Base-by-base conservation (phyloP, 2,888 invertebrate species). In the Lycaena phlaeas region DNA sequence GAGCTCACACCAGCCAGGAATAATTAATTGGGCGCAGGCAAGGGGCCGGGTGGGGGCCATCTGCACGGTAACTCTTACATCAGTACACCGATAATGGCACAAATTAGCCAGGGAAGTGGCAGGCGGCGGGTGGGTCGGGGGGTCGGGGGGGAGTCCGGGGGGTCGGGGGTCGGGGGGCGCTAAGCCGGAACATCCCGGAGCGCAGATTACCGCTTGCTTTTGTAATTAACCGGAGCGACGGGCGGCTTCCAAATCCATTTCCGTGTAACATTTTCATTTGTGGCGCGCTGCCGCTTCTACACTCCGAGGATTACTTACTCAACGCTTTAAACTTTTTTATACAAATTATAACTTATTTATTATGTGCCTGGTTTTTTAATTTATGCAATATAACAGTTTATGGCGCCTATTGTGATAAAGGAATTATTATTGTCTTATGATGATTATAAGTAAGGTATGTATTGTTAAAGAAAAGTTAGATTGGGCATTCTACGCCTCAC, bases 201-300 rank as follows among this genome's bases (percentile, higher is more conserved):
- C 81, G 84, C 82, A 82, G 84, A 82, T 82, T 82, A 82, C 84
- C 82, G 84, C 82, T 84, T 84, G 84, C 84, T 84, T 82, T 84
- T 82, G 84, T 84, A 84, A 84, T 84, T 84, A 84, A 84, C 84
- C 81, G 81, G 76, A 78, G 82, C 82, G 79, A 79, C 82, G 79
- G 79, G 79, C 78, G 81, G 82, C 81, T 78, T 81, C 82, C 81
- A 78, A 84, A 84, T 82, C 84, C 84, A 82, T 84, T 84, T 84
- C 84, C 78, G 75, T 82, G 82, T 84, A 81, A 84, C 84, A 84
- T 82, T 84, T 84, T 84, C 84, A 84, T 84, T 84, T 82, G 84
- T 62, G 82, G 82, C 71, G 64, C 71, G 65, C 65, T 68, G 65
- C 64, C 62, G 67, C 61, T 63, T 67, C 64, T 64, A 58, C 65